Evolutionary conservation across 2,888 invertebrate species (phyloP).

Genomic region (Drosophila ustulata): DNA sequence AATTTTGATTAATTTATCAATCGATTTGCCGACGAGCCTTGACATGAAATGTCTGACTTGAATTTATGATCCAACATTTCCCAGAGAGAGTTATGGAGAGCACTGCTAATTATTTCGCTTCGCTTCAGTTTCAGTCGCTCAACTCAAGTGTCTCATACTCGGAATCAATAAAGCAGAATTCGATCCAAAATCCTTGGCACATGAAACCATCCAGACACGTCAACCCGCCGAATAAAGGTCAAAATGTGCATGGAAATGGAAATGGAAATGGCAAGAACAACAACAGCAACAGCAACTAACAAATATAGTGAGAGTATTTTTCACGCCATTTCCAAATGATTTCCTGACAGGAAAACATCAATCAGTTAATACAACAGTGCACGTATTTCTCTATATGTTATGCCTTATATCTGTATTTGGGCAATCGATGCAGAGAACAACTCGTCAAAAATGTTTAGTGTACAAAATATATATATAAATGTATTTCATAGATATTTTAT

Average conservation of each 20-base stretch:
- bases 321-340: slow-evolving; percentile 75
- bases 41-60: slow-evolving; percentile 72
- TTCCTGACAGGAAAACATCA: slow-evolving; percentile 71
- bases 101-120: slow-evolving; percentile 67
- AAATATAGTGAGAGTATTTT: slow-evolving; percentile 64
- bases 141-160: slow-evolving; percentile 30
- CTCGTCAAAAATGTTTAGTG: slow-evolving; percentile 8
- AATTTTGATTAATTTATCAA: slow-evolving; percentile 78
- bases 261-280: slow-evolving; percentile 24
- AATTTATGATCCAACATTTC: slow-evolving; percentile 69
- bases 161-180: slow-evolving; percentile 60
- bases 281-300: slow-evolving; percentile 22
- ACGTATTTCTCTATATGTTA: slow-evolving; percentile 19
- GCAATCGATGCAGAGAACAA: slow-evolving; percentile 1
- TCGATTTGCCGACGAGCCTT: slow-evolving; percentile 68
- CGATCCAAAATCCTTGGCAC: slow-evolving; percentile 54
- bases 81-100: not conserved
- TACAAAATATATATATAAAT: not conserved
- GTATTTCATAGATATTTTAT: not conserved
- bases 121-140: slow-evolving; percentile 24
- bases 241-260: slow-evolving; percentile 23
- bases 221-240: slow-evolving; percentile 38
- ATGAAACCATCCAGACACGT: slow-evolving; percentile 57
- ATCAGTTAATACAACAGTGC: slow-evolving; percentile 59
- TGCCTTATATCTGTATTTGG: slow-evolving; percentile 10